Evolutionary conservation across 2,113 vertebrate species (phyloP).

Genomic region (Orthonyx spaldingii): DNA sequence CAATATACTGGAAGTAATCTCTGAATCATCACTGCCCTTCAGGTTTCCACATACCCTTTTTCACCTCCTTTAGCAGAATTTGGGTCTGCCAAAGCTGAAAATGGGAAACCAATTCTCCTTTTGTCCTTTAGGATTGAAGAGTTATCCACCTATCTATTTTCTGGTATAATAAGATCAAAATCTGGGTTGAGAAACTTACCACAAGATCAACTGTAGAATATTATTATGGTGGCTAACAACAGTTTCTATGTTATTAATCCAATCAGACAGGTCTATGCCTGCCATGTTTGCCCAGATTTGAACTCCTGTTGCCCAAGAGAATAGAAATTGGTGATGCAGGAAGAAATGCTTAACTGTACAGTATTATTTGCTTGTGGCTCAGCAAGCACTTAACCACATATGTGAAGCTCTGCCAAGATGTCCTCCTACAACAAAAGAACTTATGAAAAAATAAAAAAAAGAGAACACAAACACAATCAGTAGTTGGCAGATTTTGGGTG

Average conservation of each 20-base stretch:
- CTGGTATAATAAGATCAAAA: background rate
- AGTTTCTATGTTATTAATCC: constrained; percentile 37
- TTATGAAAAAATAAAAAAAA: background rate
- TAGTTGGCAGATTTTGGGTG: constrained; percentile 26
- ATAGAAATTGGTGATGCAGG: constrained; percentile 39
- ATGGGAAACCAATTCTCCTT: background rate
- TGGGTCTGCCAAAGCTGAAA: background rate
- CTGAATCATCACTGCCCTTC: background rate
- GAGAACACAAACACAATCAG: constrained; percentile 30
- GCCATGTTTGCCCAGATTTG: constrained; percentile 40
- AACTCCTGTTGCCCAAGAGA: constrained; percentile 50
- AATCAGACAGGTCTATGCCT: constrained; percentile 10
- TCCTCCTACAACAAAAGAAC: constrained; percentile 55
- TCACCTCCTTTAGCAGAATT: background rate
- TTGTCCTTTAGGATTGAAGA: background rate
- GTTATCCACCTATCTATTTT: background rate
- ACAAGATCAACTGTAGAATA: constrained; percentile 2
- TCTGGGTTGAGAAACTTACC: background rate
- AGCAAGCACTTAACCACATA: constrained; percentile 47
- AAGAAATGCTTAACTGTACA: constrained; percentile 52
- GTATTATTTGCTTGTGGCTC: constrained; percentile 33
- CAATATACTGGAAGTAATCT: background rate
- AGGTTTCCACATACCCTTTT: background rate
- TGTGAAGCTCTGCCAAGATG: constrained; percentile 17
- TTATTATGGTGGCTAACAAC: background rate